These are phyloP conservation scores for Rhabditoides inermis DNA, from an alignment of 2,888 invertebrate species.

Conservation along the genomic window DNA sequence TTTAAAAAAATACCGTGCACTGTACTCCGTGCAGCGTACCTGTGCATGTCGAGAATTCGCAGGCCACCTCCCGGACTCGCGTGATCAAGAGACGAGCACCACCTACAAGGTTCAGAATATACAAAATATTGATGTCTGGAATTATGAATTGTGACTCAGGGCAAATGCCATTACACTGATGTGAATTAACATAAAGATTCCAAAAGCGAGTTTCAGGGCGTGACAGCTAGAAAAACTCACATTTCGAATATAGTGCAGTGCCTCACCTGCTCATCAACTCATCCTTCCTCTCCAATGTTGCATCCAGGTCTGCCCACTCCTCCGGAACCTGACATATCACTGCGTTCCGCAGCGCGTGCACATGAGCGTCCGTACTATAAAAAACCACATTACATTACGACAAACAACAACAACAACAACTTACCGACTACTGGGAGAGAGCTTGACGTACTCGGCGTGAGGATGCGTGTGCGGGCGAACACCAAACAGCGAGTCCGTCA, in stretches of 20 bases:
- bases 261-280: slow-evolving; percentile 16
- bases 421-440: slow-evolving; percentile 20
- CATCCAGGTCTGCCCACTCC: slow-evolving; percentile 12
- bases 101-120: too few relatives aligned
- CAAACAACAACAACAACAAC: too few relatives aligned
- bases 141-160: too few relatives aligned
- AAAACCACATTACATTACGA: not conserved
- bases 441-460: not conserved
- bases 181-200: too few relatives aligned
- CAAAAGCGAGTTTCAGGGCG: too few relatives aligned
- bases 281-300: slow-evolving; percentile 7
- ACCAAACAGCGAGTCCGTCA: slow-evolving; percentile 10
- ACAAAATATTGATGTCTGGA: too few relatives aligned
- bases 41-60: slow-evolving; percentile 26
- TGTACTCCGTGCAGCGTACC: slow-evolving; percentile 36
- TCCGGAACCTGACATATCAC: slow-evolving; percentile 25
- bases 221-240: too few relatives aligned
- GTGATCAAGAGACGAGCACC: too few relatives aligned
- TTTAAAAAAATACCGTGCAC: too few relatives aligned
- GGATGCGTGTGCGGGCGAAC: slow-evolving; percentile 1
- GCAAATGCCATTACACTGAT: too few relatives aligned
- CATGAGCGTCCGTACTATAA: slow-evolving; percentile 28
- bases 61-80: too few relatives aligned
- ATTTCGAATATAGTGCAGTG: too few relatives aligned
- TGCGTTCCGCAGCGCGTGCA: slow-evolving; percentile 31